phyloP scores from a whole-genome alignment of 37 sponge, comb jelly and placozoan species.

The Chondrosia reniformis region DNA sequence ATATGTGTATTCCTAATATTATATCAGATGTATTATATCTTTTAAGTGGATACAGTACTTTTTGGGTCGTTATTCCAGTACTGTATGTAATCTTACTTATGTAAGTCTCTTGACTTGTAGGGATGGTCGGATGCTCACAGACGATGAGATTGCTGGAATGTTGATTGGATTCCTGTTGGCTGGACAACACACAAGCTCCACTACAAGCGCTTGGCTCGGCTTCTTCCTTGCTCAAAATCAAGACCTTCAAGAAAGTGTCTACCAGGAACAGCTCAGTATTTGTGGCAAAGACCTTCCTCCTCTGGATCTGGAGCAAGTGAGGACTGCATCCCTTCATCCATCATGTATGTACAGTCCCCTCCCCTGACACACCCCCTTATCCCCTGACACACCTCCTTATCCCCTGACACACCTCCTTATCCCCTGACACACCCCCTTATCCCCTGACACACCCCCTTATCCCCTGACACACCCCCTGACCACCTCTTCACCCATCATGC shows the following conservation, averaged over 20 bases:
- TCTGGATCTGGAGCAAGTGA: conserved; percentile 71
- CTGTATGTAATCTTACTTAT: no score
- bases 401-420: background rate
- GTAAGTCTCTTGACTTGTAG: no score
- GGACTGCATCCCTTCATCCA: background rate
- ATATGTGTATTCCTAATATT: no score
- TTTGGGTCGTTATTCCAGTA: no score
- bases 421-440: background rate
- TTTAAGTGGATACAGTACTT: no score
- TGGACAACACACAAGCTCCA: conserved; percentile 90
- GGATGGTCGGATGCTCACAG: conserved; percentile 62
- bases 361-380: background rate
- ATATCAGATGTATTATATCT: no score
- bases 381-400: background rate
- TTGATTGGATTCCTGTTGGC: conserved; percentile 83
- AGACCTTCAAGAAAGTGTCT: conserved; percentile 41
- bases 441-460: background rate
- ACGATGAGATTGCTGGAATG: conserved; percentile 82
- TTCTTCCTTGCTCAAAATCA: conserved; percentile 77
- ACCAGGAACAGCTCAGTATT: conserved; percentile 57
- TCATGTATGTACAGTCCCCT: background rate
- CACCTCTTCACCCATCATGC: background rate
- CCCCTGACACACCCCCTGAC: background rate
- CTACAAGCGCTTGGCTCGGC: conserved; percentile 87
- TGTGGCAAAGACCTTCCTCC: conserved; percentile 60